These are phyloP conservation scores for Syrista parreyssii DNA, from an alignment of 2,888 invertebrate species.

Conservation along the genomic window DNA sequence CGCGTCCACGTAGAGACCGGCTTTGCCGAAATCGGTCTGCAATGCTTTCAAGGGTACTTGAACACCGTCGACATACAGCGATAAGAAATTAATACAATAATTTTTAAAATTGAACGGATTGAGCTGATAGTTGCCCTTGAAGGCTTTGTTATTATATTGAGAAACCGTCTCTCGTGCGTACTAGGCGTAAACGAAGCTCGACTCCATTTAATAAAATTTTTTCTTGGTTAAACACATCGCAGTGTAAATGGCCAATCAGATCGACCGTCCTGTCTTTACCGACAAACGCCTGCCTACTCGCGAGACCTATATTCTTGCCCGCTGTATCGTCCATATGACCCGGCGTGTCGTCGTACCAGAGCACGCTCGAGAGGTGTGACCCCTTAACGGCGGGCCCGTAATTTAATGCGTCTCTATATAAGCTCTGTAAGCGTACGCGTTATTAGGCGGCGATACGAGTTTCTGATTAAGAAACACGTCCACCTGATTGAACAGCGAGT, in stretches of 20 bases:
- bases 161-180: conserved; percentile 30
- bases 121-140: conserved; percentile 26
- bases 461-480: conserved; percentile 39
- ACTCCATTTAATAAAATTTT: conserved; percentile 38
- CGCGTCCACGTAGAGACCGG: conserved; percentile 28
- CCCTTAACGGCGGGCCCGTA: conserved; percentile 31
- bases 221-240: conserved; percentile 38
- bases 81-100: conserved; percentile 24
- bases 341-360: conserved; percentile 28
- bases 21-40: conserved; percentile 14
- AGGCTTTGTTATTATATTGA: conserved; percentile 32
- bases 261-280: background rate
- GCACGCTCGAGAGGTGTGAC: conserved; percentile 28
- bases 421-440: conserved; percentile 32
- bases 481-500: conserved; percentile 36
- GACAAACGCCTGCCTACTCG: no score
- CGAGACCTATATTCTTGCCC: no score
- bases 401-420: conserved; percentile 35
- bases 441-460: conserved; percentile 30
- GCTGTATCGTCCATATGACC: background rate
- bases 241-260: conserved; percentile 30
- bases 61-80: conserved; percentile 30
- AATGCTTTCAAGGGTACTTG: conserved; percentile 30
- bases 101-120: conserved; percentile 26
- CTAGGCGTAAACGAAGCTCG: conserved; percentile 30